These are phyloP conservation scores for Mohoua ochrocephala DNA, from an alignment of 2,113 vertebrate species.

Conservation along the genomic window DNA sequence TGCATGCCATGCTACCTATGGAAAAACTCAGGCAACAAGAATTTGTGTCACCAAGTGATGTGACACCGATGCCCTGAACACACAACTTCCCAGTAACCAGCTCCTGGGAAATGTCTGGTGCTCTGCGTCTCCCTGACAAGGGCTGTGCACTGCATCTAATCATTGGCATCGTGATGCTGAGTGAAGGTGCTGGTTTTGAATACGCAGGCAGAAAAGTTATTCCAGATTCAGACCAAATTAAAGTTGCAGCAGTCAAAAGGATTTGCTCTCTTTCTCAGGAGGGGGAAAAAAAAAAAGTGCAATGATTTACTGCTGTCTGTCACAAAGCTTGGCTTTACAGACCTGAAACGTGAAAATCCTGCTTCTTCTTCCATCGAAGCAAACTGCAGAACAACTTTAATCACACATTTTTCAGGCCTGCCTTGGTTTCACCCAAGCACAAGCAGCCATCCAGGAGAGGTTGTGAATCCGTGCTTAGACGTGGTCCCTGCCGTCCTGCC, in stretches of 20 bases:
- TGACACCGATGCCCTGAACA: background rate
- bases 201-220: background rate
- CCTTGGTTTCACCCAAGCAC: background rate
- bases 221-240: background rate
- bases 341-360: background rate
- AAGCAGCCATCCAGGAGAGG: background rate
- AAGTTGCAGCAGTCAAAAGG: background rate
- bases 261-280: background rate
- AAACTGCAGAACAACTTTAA: background rate
- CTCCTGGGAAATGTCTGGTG: background rate
- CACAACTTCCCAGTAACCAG: background rate
- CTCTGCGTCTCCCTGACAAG: background rate
- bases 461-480: background rate
- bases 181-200: background rate
- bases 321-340: background rate
- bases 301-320: background rate
- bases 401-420: background rate
- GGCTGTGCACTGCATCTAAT: background rate
- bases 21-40: background rate
- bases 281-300: fast-evolving
- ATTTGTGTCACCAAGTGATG: background rate
- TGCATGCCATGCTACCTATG: background rate
- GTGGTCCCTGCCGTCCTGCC: background rate
- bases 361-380: background rate
- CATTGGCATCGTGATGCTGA: background rate